These are phyloP conservation scores for Phataginus tetradactyla DNA, from an alignment of 2,797 vertebrate species.

Conservation along the genomic window DNA sequence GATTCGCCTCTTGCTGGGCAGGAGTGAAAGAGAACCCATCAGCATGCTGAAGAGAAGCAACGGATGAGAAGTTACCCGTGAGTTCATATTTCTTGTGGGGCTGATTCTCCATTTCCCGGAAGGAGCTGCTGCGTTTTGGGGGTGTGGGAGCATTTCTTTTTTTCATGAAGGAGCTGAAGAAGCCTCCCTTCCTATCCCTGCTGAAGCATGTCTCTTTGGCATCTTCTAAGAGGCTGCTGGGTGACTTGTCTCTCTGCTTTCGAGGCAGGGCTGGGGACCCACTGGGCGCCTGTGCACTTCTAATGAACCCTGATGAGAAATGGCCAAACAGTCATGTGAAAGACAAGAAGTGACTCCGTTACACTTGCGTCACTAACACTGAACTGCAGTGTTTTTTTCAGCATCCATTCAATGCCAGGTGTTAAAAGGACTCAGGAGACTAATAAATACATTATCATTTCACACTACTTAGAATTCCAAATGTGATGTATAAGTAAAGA, in stretches of 20 bases:
- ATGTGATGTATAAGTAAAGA: not conserved
- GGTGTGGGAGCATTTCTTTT: conserved; percentile 97
- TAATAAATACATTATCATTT: not conserved
- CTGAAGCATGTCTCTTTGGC: conserved; percentile 95
- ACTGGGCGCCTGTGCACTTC: conserved; percentile 85
- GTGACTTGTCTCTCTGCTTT: conserved; percentile 98
- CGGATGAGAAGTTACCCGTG: conserved; percentile 91
- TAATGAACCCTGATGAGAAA: conserved; percentile 86
- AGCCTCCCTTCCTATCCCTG: conserved; percentile 96
- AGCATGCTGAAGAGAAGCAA: conserved; percentile 91
- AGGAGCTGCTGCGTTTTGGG: conserved; percentile 98
- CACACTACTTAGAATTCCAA: not conserved
- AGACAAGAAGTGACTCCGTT: not conserved
- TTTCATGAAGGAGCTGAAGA: conserved; percentile 99
- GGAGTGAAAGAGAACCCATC: conserved; percentile 92
- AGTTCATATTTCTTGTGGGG: conserved; percentile 98
- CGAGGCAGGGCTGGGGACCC: conserved; percentile 96
- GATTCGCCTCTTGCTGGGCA: conserved; percentile 91
- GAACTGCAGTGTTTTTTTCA: not conserved
- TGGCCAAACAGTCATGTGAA: not conserved
- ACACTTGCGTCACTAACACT: not conserved
- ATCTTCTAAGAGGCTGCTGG: conserved; percentile 94
- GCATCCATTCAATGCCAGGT: not conserved
- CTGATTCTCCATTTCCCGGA: conserved; percentile 98
- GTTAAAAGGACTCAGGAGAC: not conserved